Evolutionary conservation across 2,113 vertebrate genomes (phyloP).

Genomic region (Crotalus viridis): DNA sequence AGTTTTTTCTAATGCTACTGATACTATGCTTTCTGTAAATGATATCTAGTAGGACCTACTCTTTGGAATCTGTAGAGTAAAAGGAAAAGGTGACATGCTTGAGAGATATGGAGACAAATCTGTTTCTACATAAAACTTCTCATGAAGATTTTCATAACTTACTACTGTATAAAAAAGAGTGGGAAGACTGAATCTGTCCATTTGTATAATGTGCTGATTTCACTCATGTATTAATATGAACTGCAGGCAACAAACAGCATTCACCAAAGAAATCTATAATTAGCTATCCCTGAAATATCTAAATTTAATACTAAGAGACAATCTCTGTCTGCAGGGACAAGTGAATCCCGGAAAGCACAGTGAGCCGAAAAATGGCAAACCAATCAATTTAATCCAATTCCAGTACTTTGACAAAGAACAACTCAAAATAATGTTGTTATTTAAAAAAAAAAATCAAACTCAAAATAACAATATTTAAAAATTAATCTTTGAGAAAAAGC

Average conservation of each 20-base stretch:
- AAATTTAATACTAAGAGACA: constrained; percentile 37
- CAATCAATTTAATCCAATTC: constrained; percentile 32
- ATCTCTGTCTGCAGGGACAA: constrained; percentile 22
- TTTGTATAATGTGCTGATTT: neutral
- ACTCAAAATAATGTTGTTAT: neutral
- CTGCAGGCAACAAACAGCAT: neutral
- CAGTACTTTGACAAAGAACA: constrained; percentile 39
- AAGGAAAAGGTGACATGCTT: neutral
- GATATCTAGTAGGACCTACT: neutral
- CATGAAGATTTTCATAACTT: neutral
- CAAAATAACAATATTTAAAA: neutral
- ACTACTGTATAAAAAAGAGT: neutral
- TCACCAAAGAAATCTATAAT: constrained; percentile 14
- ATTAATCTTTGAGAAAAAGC: neutral
- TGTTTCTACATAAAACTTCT: rapidly evolving
- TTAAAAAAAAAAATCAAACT: neutral
- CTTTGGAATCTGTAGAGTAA: neutral
- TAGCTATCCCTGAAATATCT: constrained; percentile 48
- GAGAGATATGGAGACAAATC: neutral
- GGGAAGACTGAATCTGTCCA: neutral
- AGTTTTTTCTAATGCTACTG: neutral
- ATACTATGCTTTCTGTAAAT: neutral
- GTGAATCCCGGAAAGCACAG: constrained; percentile 20
- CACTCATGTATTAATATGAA: neutral
- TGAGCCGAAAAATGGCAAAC: constrained; percentile 33